Evolutionary conservation across 2,888 invertebrate genomes (phyloP), one percentile per base, ranked within the genome.

Genomic region (Philereme vetulata): DNA sequence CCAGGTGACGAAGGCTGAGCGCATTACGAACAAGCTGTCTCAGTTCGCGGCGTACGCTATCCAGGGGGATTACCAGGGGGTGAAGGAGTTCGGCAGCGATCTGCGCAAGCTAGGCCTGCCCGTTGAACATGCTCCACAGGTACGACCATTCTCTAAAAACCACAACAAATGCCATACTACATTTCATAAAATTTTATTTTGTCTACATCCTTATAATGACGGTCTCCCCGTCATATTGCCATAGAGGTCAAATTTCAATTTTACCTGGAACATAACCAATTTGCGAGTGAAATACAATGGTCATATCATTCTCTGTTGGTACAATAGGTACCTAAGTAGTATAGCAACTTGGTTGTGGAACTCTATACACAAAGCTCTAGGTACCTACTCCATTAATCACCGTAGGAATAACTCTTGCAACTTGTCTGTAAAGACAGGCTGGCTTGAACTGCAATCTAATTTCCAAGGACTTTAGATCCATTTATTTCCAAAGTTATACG

Each of bases 111-210:
- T 98, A 33, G 98, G 98, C 10, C 93, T 98, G 75, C 98, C 98
- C 0, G 97, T 99, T 0, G 99, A 99, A 83, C 99, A 99, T 85
- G 98, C 99, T 1, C 99, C 99, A 1, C 98, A 98, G 93, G 95
- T 95, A 78, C 21, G 21, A 21, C 21, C 21, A 21, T 21, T 21
- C 21, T 21, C 21, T 21, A 21, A 21, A 21, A 21, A 21, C 21
- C 21, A 21, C 21, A 21, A 21, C 2, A 21, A 21, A 21, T 21
- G 21, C 21, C 21, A 21, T 21, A n/a, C n/a, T n/a, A n/a, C n/a
- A n/a, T n/a, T n/a, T n/a, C n/a, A n/a, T n/a, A n/a, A n/a, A n/a
- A n/a, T n/a, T n/a, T n/a, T n/a, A n/a, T n/a, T n/a, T n/a, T n/a
- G n/a, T n/a, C n/a, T n/a, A n/a, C n/a, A n/a, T n/a, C n/a, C n/a